These are phyloP conservation scores for Rousettus madagascariensis DNA, from an alignment of 2,797 vertebrate species.

Conservation along the genomic window DNA sequence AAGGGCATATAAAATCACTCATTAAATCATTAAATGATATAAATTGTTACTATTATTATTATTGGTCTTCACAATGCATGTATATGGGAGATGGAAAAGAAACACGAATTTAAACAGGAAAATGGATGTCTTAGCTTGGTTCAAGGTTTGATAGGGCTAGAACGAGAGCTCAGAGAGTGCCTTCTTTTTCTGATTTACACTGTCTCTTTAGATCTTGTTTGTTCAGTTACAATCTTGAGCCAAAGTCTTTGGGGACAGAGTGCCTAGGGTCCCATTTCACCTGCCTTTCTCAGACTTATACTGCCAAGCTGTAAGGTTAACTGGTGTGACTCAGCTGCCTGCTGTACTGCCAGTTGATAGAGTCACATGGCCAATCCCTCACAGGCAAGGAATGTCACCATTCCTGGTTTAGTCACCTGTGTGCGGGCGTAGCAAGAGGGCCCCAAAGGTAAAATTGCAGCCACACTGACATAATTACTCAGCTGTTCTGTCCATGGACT, in stretches of 20 bases:
- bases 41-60: neutral
- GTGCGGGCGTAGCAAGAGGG: neutral
- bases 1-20: neutral
- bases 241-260: neutral
- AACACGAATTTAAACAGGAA: neutral
- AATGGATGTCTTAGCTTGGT: neutral
- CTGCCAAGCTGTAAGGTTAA: neutral
- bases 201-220: neutral
- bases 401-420: constrained; percentile 53
- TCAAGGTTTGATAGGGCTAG: neutral
- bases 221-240: neutral
- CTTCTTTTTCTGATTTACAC: neutral
- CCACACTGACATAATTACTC: constrained; percentile 62
- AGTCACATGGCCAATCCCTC: constrained; percentile 40
- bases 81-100: neutral
- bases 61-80: neutral
- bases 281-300: neutral
- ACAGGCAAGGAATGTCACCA: constrained; percentile 40
- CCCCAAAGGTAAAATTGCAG: constrained; percentile 56
- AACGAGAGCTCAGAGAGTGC: neutral
- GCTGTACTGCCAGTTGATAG: neutral
- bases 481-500: constrained; percentile 17
- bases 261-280: neutral
- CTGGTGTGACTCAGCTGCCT: constrained; percentile 15
- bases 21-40: neutral